Evolutionary conservation across 2,113 vertebrate species (phyloP).

Genomic region (Osmerus eperlanus): DNA sequence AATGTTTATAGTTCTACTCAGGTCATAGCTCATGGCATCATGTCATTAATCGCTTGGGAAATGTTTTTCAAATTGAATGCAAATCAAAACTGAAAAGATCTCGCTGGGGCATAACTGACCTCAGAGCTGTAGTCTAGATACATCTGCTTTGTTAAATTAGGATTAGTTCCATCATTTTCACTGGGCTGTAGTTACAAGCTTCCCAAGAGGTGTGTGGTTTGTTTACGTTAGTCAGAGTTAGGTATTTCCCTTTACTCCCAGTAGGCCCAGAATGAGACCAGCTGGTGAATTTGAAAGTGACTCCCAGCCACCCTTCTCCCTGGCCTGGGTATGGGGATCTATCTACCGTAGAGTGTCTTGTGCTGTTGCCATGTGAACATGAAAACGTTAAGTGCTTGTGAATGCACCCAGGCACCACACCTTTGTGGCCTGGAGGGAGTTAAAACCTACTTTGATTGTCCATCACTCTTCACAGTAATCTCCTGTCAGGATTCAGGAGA

Average conservation of each 20-base stretch:
- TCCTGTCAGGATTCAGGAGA: neutral
- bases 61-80: too few relatives aligned
- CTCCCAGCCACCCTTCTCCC: slow-evolving; percentile 40
- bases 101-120: neutral
- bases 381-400: too few relatives aligned
- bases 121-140: neutral
- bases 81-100: too few relatives aligned
- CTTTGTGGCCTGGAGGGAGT: too few relatives aligned
- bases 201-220: slow-evolving; percentile 34
- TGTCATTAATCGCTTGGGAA: too few relatives aligned
- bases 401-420: too few relatives aligned
- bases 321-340: slow-evolving; percentile 37
- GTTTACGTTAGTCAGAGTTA: slow-evolving; percentile 57
- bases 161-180: slow-evolving; percentile 31
- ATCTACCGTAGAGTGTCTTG: neutral
- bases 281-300: slow-evolving; percentile 51
- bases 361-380: too few relatives aligned
- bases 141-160: slow-evolving; percentile 20
- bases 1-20: too few relatives aligned
- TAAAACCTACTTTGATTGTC: neutral
- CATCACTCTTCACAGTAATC: slow-evolving; percentile 16
- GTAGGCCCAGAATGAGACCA: slow-evolving; percentile 54
- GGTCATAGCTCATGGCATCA: too few relatives aligned
- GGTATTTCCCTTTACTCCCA: slow-evolving; percentile 55
- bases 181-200: slow-evolving; percentile 20